Evolutionary conservation across 2,797 vertebrate genomes (phyloP).

Genomic region (Esox lucius): DNA sequence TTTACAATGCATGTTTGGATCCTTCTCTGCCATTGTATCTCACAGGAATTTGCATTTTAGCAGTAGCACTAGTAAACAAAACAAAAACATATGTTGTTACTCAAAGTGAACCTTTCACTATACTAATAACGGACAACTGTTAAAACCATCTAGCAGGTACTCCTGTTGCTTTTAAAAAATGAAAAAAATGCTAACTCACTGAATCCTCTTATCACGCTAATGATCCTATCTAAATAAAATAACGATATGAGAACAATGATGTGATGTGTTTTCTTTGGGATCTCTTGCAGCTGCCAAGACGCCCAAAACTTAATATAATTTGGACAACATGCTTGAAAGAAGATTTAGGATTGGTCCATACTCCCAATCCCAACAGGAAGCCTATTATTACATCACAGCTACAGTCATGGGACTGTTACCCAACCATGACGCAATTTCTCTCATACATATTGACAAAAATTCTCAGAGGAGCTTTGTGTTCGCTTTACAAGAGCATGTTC

Average conservation of each 20-base stretch:
- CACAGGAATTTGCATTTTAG: too few species aligned
- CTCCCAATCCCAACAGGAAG: constrained; percentile 26
- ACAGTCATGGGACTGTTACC: constrained; percentile 32
- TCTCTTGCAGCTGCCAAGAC: background rate
- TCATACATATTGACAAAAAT: constrained; percentile 20
- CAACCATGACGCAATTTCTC: constrained; percentile 49
- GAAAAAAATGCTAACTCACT: constrained; percentile 28
- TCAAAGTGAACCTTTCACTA: background rate
- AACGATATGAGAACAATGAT: constrained; percentile 30
- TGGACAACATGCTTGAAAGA: constrained; percentile 23
- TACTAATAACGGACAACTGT: background rate
- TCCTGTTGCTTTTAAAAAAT: background rate
- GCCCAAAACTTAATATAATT: constrained; percentile 31
- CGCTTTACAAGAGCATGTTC: constrained; percentile 16
- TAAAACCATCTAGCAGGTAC: background rate
- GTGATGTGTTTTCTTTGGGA: constrained; percentile 32
- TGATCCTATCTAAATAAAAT: constrained; percentile 11
- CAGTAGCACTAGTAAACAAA: too few species aligned
- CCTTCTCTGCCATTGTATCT: too few species aligned
- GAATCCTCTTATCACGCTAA: constrained; percentile 8
- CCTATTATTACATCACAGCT: constrained; percentile 28
- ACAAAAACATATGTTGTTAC: background rate
- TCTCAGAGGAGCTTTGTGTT: constrained; percentile 20
- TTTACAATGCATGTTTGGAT: too few species aligned
- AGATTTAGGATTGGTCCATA: constrained; percentile 17